These are phyloP conservation scores for Rhadina sibilatrix DNA, from an alignment of 2,113 vertebrate species.

Conservation along the genomic window DNA sequence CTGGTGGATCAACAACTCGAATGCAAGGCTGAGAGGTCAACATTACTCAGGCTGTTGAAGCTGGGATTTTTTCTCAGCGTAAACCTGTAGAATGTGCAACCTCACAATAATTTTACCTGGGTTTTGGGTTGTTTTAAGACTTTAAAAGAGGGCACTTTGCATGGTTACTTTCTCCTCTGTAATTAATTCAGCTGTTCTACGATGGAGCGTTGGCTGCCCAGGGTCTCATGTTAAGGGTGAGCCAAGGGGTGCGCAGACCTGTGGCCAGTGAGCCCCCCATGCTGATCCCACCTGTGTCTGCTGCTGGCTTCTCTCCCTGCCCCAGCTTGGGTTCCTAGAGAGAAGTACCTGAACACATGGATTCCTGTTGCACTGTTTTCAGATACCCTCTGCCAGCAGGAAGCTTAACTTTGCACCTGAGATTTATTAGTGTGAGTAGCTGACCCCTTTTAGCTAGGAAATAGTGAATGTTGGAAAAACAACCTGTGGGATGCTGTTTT, in stretches of 20 bases:
- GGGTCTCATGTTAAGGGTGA: accelerated
- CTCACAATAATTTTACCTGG: not conserved
- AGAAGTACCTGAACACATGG: not conserved
- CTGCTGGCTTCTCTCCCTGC: not conserved
- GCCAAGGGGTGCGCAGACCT: not conserved
- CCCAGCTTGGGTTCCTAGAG: not conserved
- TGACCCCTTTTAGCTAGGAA: not conserved
- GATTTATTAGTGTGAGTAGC: not conserved
- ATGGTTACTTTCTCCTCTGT: not conserved
- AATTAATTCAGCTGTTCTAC: not conserved
- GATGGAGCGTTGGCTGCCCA: not conserved
- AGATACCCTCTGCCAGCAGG: not conserved
- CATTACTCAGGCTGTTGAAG: not conserved
- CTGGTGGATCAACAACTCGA: not conserved
- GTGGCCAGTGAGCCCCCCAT: not conserved
- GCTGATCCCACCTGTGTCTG: not conserved
- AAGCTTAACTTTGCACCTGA: not conserved
- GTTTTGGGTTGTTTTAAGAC: not conserved
- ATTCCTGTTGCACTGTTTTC: not conserved
- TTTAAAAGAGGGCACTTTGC: not conserved
- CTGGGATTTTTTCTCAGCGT: not conserved
- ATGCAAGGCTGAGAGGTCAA: not conserved
- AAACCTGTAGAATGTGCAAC: not conserved
- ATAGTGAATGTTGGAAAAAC: not conserved
- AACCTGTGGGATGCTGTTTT: not conserved